Percentiles rank a stretch among this genome's conserved stretches.
These are phyloP conservation scores for Lateolabrax maculatus DNA, from an alignment of 2,797 vertebrate genomes.

Conservation along the genomic window DNA sequence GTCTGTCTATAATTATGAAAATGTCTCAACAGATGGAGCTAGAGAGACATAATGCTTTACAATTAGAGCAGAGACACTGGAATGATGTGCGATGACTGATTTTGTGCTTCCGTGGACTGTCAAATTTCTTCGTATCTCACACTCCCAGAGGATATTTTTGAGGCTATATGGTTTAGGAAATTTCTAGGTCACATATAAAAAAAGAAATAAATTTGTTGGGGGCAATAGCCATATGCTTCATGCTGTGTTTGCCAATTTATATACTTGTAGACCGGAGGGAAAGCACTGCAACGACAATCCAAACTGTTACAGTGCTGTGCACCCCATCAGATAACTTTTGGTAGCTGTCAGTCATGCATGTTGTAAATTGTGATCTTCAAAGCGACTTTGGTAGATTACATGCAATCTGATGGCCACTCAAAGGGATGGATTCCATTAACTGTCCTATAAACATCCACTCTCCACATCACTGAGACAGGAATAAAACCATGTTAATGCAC, in stretches of 20 bases:
- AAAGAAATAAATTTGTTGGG: slow-evolving; percentile 48
- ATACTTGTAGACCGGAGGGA: slow-evolving; percentile 32
- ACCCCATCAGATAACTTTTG: slow-evolving; percentile 41
- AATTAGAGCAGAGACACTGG: slow-evolving; percentile 46
- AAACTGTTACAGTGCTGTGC: slow-evolving; percentile 11
- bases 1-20: slow-evolving; percentile 24
- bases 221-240: slow-evolving; percentile 64
- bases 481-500: slow-evolving; percentile 74
- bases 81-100: slow-evolving; percentile 60
- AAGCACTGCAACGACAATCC: slow-evolving; percentile 27
- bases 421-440: slow-evolving; percentile 52
- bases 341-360: slow-evolving; percentile 55
- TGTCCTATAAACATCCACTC: slow-evolving; percentile 56
- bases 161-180: slow-evolving; percentile 61
- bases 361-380: slow-evolving; percentile 61
- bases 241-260: slow-evolving; percentile 56
- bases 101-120: slow-evolving; percentile 65
- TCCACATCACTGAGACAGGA: slow-evolving; percentile 51
- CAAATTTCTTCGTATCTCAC: slow-evolving; percentile 61
- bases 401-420: slow-evolving; percentile 51
- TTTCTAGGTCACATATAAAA: slow-evolving; percentile 66
- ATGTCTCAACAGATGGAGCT: slow-evolving; percentile 77
- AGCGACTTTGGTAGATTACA: slow-evolving; percentile 55
- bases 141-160: slow-evolving; percentile 59
- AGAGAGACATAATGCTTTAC: slow-evolving; percentile 65